These are phyloP conservation scores for Aphrophora alni DNA, from an alignment of 2,888 invertebrate genomes.

Conservation along the genomic window DNA sequence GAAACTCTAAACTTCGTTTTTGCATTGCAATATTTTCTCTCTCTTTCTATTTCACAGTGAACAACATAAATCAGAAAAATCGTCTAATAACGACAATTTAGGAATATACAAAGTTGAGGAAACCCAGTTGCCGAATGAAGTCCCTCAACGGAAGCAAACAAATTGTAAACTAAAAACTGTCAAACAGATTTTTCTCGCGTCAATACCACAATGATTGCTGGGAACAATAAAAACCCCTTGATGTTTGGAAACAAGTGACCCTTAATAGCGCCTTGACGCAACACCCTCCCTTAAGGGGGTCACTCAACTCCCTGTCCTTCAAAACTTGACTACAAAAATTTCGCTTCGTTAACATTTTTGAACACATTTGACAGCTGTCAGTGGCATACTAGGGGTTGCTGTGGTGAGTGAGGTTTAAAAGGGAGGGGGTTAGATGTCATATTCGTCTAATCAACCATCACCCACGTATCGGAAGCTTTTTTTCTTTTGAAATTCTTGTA, in stretches of 20 bases:
- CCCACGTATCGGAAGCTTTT: background rate
- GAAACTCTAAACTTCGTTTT: too few relatives aligned
- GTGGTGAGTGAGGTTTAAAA: slow-evolving; percentile 10
- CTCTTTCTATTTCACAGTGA: too few relatives aligned
- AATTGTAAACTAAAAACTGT: background rate
- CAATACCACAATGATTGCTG: background rate
- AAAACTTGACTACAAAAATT: slow-evolving; percentile 37
- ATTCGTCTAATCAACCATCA: slow-evolving; percentile 2
- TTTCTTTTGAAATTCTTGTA: background rate
- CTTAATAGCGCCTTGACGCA: slow-evolving; percentile 30
- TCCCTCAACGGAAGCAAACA: background rate
- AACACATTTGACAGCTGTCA: slow-evolving; percentile 47
- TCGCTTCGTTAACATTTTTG: slow-evolving; percentile 45
- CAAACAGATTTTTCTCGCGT: background rate
- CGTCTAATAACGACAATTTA: too few relatives aligned
- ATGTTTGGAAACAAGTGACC: slow-evolving; percentile 41
- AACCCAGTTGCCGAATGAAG: background rate
- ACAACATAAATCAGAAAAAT: too few relatives aligned
- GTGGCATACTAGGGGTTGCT: slow-evolving; percentile 26
- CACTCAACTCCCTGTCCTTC: slow-evolving; percentile 15
- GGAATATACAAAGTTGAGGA: too few relatives aligned
- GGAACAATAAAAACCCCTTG: background rate
- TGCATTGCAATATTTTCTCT: too few relatives aligned
- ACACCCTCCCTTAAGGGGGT: slow-evolving; percentile 28
- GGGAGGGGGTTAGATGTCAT: background rate